Conservation (phyloP, 2,797 vertebrate genomes). For the Rhynchonycteris naso region DNA sequence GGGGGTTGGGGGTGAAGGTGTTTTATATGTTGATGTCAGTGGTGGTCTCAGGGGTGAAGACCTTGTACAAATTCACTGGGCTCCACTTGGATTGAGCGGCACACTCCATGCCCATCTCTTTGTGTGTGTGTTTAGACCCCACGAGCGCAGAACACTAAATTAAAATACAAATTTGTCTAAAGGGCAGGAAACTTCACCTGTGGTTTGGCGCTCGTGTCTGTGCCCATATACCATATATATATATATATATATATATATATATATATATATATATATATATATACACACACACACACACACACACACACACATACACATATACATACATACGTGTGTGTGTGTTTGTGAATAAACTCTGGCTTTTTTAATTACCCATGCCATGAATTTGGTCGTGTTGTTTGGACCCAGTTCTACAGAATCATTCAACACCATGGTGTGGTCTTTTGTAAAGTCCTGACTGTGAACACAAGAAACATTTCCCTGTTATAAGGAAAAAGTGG, state of each 20-base stretch:
- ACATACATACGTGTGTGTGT: too few species aligned
- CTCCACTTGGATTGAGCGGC: neutral
- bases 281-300: too few species aligned
- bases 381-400: neutral
- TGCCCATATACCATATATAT: neutral
- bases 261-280: too few species aligned
- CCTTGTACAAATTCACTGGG: neutral
- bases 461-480: neutral
- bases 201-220: neutral
- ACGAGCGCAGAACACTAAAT: neutral
- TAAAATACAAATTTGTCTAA: neutral
- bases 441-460: neutral
- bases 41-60: too few species aligned
- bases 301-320: too few species aligned
- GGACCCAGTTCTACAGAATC: neutral
- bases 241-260: too few species aligned
- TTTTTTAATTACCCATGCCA: neutral
- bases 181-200: neutral
- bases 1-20: neutral
- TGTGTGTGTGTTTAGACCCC: neutral
- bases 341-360: neutral
- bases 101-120: neutral
- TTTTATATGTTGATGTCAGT: neutral
- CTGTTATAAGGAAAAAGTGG: neutral
- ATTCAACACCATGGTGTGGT: neutral